Conservation (phyloP, 23 tunicate species). For the Diplosoma virens region DNA sequence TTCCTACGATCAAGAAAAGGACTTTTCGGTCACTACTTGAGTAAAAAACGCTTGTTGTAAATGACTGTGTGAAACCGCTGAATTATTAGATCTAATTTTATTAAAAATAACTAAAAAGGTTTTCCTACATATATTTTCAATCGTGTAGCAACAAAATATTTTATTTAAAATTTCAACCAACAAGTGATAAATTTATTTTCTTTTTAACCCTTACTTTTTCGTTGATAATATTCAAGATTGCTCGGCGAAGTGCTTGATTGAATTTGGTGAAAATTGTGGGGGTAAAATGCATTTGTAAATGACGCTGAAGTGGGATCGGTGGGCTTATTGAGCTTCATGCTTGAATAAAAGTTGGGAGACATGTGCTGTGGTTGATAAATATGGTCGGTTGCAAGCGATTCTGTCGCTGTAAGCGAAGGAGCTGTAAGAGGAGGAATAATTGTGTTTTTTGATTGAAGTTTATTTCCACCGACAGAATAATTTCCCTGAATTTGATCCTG, state of each 20-base stretch:
- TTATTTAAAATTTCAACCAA: no score
- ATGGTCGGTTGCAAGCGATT: background rate
- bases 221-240: background rate
- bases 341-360: constrained; percentile 2
- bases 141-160: no score
- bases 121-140: no score
- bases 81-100: no score
- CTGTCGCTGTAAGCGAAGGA: background rate
- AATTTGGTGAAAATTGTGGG: no score
- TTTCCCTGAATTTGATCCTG: background rate
- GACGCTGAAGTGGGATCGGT: background rate
- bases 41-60: no score
- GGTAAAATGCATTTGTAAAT: background rate
- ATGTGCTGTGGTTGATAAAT: no score
- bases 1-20: no score
- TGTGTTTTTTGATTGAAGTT: background rate
- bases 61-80: no score
- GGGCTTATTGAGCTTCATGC: background rate
- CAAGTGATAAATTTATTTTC: no score
- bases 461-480: background rate
- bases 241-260: background rate
- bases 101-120: no score
- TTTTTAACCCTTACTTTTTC: constrained; percentile 20
- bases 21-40: no score
- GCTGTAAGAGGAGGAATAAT: background rate